Percentiles rank a stretch among this genome's conserved stretches.
phyloP scores from a whole-genome alignment of 2,113 vertebrate genomes.

The Microcebus tavaratra region DNA sequence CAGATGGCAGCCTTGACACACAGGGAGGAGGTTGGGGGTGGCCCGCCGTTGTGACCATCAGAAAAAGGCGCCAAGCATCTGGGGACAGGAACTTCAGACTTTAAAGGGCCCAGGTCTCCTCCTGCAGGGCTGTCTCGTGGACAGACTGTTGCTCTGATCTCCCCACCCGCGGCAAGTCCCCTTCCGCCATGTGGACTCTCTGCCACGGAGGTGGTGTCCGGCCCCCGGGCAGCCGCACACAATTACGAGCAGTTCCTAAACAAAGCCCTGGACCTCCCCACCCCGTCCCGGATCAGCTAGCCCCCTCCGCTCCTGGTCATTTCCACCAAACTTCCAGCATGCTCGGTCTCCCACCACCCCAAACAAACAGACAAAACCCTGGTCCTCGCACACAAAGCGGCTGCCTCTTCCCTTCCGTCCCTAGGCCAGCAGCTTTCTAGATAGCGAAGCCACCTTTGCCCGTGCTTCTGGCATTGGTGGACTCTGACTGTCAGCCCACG shows the following conservation, averaged over 20 bases:
- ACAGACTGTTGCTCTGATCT: neutral
- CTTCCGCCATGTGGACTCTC: neutral
- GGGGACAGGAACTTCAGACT: neutral
- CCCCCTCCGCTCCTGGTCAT: neutral
- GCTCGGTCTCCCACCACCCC: neutral
- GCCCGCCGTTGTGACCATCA: accelerated
- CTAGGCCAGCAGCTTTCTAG: neutral
- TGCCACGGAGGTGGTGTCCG: accelerated
- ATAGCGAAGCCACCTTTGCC: neutral
- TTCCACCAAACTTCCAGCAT: neutral
- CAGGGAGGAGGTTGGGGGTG: accelerated
- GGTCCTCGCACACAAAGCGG: accelerated
- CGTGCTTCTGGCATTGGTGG: accelerated
- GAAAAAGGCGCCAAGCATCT: neutral
- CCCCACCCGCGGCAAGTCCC: neutral
- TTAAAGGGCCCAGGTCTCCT: neutral
- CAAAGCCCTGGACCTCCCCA: neutral
- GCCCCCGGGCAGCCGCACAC: neutral
- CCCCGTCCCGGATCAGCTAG: accelerated
- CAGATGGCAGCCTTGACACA: conserved; percentile 60
- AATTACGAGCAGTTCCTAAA: accelerated
- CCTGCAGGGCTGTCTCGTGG: neutral
- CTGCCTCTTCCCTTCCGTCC: accelerated
- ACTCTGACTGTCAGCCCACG: neutral
- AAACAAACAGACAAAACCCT: neutral